phyloP scores from a whole-genome alignment of 2,797 vertebrate genomes.

The Enteromius treurensis region DNA sequence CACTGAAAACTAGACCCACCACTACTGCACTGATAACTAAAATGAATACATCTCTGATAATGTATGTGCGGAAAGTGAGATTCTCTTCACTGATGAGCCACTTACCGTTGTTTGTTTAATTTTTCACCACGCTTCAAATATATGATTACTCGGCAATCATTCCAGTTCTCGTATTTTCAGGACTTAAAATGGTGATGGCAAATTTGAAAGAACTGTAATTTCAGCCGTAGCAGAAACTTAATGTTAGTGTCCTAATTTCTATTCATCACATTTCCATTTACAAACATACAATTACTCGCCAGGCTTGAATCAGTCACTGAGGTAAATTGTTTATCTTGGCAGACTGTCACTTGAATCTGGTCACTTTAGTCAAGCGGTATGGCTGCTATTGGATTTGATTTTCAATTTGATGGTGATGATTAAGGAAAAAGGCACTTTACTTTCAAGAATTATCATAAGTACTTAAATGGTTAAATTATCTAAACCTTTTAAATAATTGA shows the following conservation, averaged over 20 bases:
- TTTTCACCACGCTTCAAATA: conserved; percentile 2
- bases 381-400: conserved; percentile 4
- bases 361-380: conserved; percentile 23
- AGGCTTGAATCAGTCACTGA: conserved; percentile 33
- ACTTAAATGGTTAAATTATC: neutral
- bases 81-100: neutral
- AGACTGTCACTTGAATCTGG: conserved; percentile 45
- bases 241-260: conserved; percentile 46
- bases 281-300: conserved; percentile 44
- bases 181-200: conserved; percentile 34
- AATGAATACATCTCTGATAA: neutral
- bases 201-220: conserved; percentile 42
- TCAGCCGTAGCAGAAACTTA: conserved; percentile 1
- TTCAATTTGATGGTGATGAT: conserved; percentile 34
- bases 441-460: neutral
- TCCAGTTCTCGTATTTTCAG: conserved; percentile 8
- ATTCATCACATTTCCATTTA: conserved; percentile 57
- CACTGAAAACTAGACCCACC: neutral
- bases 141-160: conserved; percentile 14
- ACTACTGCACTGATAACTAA: neutral
- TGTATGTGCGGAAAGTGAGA: neutral
- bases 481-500: neutral
- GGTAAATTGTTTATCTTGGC: conserved; percentile 47
- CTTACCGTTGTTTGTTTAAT: neutral
- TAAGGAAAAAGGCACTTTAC: neutral